Evolutionary conservation across 2,797 vertebrate species (phyloP), one percentile per base, ranked within the genome.

Genomic region (Sebastolobus alascanus): DNA sequence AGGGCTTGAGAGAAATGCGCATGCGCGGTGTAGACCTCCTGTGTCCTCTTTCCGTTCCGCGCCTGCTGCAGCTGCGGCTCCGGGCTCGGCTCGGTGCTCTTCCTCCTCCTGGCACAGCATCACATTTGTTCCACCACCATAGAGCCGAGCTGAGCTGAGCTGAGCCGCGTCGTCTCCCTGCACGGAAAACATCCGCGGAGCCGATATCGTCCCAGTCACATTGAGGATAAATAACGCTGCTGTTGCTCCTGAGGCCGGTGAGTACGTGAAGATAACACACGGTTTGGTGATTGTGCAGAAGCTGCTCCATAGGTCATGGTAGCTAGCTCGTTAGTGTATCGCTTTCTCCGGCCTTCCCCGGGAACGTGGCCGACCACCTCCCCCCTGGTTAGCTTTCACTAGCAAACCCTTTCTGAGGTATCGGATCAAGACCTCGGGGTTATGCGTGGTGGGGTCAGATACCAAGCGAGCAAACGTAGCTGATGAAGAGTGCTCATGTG

Each of bases 71-170:
- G 86, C 82, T 82, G 80, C 79, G 60, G 46, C 43, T 29, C 14
- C 43, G 27, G 3, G 38, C 37, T 61, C 63, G 18, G 16, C 22
- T 40, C 61, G n/a, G 6, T 64, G 63, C n/a, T 27, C 60, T 58
- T 66, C 58, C 40, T 89, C 56, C 56, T 40, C 40, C 71, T 84
- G 84, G 86, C 83, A 79, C 60, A 86, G 66, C 79, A 84, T 89
- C 89, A 69, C 77, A n/a, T 78, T 79, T 85, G 82, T 84, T 58
- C 82, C 25, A 25, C 25, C 25, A 27, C 22, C 60, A 37, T 10
- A 38, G 84, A 86, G 64, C 67, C 7, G 64, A n/a, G 61, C 63
- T 1, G 75, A 74, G n/a, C 29, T 10, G 29, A 40, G 40, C 40
- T 6, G 40, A 14, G 40, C 5, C 40, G 40, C 40, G 40, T 40